Conservation (phyloP, 1,140 invertebrate species). For the Manduca sexta region DNA sequence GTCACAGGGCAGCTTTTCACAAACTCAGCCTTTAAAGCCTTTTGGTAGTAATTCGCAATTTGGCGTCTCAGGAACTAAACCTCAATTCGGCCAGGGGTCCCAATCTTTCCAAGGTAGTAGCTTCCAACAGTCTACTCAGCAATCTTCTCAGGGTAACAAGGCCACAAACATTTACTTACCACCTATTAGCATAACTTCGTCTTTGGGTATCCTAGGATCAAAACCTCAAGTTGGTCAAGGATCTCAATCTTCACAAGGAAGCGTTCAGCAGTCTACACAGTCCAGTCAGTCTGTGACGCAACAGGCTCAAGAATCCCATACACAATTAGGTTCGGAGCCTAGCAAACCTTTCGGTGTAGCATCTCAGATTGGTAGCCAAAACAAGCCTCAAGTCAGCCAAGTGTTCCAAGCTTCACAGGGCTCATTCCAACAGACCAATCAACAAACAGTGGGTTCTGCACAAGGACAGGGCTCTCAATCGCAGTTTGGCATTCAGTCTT, state of each 20-base stretch:
- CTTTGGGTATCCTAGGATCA: too few species aligned
- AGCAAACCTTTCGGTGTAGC: background rate
- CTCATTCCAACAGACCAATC: background rate
- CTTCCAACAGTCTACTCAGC: background rate
- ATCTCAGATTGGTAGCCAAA: conserved; percentile 2
- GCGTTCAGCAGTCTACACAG: background rate
- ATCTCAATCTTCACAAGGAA: background rate
- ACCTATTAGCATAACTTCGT: background rate
- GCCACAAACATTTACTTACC: background rate
- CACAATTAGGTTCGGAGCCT: background rate
- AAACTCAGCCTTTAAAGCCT: too few species aligned
- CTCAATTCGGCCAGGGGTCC: background rate
- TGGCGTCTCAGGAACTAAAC: too few species aligned
- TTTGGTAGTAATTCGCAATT: too few species aligned
- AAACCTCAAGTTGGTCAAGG: conserved; percentile 1
- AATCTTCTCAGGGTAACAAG: background rate
- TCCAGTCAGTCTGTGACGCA: background rate
- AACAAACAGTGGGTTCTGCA: background rate
- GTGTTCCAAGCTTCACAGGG: background rate
- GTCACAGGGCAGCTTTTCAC: too few species aligned
- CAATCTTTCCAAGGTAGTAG: background rate
- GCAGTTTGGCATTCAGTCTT: background rate
- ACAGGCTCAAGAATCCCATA: background rate
- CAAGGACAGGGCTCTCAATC: background rate
- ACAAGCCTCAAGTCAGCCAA: background rate